Evolutionary conservation across 2,797 vertebrate species (phyloP).

Genomic region (Eulemur albifrons): DNA sequence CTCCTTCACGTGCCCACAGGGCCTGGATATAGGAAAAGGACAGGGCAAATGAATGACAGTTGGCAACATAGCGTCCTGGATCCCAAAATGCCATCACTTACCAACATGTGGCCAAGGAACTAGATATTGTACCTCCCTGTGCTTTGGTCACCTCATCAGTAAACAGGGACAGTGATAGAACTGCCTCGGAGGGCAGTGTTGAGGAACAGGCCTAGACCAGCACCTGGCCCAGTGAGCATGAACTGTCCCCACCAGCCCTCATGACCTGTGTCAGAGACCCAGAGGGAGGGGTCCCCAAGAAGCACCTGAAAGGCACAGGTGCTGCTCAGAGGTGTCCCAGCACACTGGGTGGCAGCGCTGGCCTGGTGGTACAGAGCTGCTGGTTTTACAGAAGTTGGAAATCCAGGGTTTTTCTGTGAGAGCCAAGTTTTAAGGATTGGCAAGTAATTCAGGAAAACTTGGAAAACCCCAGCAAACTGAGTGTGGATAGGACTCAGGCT

Average conservation of each 20-base stretch:
- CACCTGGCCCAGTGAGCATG: background rate
- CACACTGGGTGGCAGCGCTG: rapidly evolving
- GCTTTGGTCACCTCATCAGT: background rate
- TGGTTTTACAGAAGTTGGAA: background rate
- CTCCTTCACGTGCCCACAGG: background rate
- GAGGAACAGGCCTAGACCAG: background rate
- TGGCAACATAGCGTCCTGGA: background rate
- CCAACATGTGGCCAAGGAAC: background rate
- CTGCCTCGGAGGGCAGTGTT: background rate
- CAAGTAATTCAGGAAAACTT: background rate
- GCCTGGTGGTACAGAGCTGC: background rate
- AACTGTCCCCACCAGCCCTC: background rate
- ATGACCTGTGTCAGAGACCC: background rate
- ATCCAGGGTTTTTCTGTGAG: background rate
- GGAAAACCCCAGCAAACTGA: background rate
- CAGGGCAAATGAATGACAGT: background rate
- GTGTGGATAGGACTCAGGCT: background rate
- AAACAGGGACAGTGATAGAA: background rate
- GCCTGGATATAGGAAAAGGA: background rate
- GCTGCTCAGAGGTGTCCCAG: rapidly evolving
- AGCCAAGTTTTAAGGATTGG: background rate
- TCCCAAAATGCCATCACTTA: background rate
- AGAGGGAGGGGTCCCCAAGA: too few species aligned
- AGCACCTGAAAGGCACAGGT: background rate
- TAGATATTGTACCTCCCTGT: rapidly evolving